Evolutionary conservation across 2,888 invertebrate genomes (phyloP), one percentile per base, ranked within the genome.

Genomic region (Idaea aversata): DNA sequence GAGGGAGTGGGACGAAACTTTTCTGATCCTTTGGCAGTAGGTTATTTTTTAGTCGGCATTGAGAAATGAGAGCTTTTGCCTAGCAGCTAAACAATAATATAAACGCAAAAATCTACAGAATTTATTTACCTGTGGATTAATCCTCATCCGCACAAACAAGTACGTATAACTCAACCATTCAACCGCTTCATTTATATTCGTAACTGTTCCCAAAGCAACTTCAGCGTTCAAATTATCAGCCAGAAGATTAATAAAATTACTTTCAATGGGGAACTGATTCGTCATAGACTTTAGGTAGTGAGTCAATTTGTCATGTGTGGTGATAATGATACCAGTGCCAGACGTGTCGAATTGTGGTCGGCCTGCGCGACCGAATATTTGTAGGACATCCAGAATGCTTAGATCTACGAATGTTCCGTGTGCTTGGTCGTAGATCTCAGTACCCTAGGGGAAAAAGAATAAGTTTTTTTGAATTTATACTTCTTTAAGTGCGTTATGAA

Each of bases 131-230:
- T 95, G 94, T 4, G 98, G 98, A 93, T 99, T 99, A 64, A 97
- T 95, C 71, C 96, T 94, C 96, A 99, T 99, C 75, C 99, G 94
- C 5, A 99, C 97, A 87, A 96, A 98, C 36, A 99, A 93, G 84
- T 99, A 99, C 0, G 99, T 99, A 84, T 99, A 99, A 79, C 98
- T 98, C 35, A 99, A 91, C 99, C 99, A 99, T 84, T 98, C 97
- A 0, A 99, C 97, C 0, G 99, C 99, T 88, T 99, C 99, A 68
- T 97, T 96, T 5, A 99, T 95, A 79, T 97, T 99, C 0, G 97
- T 96, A 36, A 99, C 98, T 0, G 99, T 99, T n/a, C 99, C 99
- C 15, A 99, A 93, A 0, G 98, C 96, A 63, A 98, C 95, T 94
- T 99, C 99, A 36, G 99, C 99, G 91, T 99, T 99, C 68, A 99